These are phyloP conservation scores for Caenorhabditis sinica DNA, from an alignment of 2,888 invertebrate species.

Conservation along the genomic window DNA sequence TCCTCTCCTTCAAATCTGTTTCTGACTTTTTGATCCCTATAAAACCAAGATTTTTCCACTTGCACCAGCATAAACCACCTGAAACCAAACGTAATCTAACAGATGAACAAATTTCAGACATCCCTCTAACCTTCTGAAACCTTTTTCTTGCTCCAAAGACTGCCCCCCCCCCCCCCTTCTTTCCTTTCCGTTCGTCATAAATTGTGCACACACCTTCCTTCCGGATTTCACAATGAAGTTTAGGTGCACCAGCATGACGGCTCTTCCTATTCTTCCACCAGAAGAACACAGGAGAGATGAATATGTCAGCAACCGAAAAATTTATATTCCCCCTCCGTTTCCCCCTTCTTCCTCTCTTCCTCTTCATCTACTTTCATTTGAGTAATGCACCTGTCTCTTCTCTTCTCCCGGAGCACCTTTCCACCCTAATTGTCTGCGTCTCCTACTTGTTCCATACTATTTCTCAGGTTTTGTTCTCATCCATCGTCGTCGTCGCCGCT, in stretches of 20 bases:
- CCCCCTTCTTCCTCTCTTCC: slow-evolving; percentile 20
- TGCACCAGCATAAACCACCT: too few relatives aligned
- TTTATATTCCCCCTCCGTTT: slow-evolving; percentile 44
- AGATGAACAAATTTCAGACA: neutral
- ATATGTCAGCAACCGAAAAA: slow-evolving; percentile 33
- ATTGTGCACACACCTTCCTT: slow-evolving; percentile 43
- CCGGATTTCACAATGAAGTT: slow-evolving; percentile 13
- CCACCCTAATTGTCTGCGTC: slow-evolving; percentile 49
- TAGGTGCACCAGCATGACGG: neutral
- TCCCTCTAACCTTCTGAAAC: neutral
- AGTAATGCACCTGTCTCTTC: slow-evolving; percentile 60
- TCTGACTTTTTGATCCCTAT: too few relatives aligned
- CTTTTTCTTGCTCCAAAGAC: too few relatives aligned
- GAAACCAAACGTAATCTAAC: too few relatives aligned
- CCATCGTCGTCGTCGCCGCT: neutral
- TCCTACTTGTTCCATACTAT: slow-evolving; percentile 21
- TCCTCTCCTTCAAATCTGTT: too few relatives aligned
- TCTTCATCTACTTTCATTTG: slow-evolving; percentile 50
- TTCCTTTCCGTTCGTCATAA: slow-evolving; percentile 20
- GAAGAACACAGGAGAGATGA: slow-evolving; percentile 17
- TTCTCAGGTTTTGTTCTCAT: slow-evolving; percentile 41
- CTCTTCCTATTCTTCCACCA: slow-evolving; percentile 34
- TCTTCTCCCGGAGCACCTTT: neutral
- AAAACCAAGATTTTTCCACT: too few relatives aligned
- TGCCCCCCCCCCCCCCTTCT: neutral